These are phyloP conservation scores for Drosophila ironensis DNA, from an alignment of 1,140 invertebrate species.

Conservation along the genomic window DNA sequence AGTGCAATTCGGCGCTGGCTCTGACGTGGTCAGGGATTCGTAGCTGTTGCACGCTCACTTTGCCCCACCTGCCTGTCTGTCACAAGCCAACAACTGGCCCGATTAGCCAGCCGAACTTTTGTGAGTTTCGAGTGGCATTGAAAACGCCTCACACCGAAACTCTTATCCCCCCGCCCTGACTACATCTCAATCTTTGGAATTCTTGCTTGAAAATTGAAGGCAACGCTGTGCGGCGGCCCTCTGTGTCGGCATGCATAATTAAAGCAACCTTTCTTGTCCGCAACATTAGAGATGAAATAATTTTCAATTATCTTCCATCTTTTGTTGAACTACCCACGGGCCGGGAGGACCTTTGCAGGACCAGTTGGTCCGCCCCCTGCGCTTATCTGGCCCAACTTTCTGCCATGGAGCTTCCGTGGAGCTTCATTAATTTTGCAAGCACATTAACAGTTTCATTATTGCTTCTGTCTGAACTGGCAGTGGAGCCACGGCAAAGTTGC, in stretches of 20 bases:
- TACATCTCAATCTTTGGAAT: no score
- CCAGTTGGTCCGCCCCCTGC: constrained; percentile 11
- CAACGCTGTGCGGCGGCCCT: background rate
- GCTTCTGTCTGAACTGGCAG: constrained; percentile 36
- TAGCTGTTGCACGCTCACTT: constrained; percentile 22
- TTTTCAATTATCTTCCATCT: constrained; percentile 29
- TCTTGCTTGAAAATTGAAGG: no score
- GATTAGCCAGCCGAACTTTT: constrained; percentile 24
- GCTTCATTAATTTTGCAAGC: constrained; percentile 54
- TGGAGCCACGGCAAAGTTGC: constrained; percentile 2
- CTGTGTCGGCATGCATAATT: constrained; percentile 8
- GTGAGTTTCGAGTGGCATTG: background rate
- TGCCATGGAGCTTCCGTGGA: constrained; percentile 25
- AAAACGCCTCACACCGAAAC: no score
- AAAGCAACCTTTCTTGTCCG: constrained; percentile 16
- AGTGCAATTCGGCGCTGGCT: constrained; percentile 57
- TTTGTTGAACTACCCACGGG: constrained; percentile 1
- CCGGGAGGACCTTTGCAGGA: background rate
- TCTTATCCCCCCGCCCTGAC: no score
- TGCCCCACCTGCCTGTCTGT: constrained; percentile 26
- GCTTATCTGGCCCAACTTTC: constrained; percentile 25
- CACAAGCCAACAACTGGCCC: constrained; percentile 27
- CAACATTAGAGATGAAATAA: constrained; percentile 24
- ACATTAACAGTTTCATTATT: constrained; percentile 76
- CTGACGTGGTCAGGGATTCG: constrained; percentile 26